These are phyloP conservation scores for Eurypyga helias DNA, from an alignment of 2,113 vertebrate genomes.

Conservation along the genomic window DNA sequence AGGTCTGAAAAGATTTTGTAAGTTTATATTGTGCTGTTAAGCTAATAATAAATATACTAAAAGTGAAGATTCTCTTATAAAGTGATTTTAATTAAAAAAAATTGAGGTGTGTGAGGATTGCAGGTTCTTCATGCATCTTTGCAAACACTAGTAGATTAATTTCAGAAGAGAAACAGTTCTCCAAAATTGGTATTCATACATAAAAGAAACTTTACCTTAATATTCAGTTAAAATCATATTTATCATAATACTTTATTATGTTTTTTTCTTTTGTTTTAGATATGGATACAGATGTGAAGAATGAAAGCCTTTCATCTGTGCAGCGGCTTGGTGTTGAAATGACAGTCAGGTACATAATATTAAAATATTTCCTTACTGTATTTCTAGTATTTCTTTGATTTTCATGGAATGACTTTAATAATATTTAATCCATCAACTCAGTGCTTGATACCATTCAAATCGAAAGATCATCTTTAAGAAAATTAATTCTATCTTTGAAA, in stretches of 20 bases:
- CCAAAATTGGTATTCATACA: slow-evolving; percentile 5
- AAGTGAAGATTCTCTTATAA: not conserved
- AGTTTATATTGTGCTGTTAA: not conserved
- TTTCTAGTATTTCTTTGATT: slow-evolving; percentile 55
- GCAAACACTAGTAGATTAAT: slow-evolving; percentile 1
- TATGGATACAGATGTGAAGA: slow-evolving; percentile 62
- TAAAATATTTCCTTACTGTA: slow-evolving; percentile 5
- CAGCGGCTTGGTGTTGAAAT: slow-evolving; percentile 83
- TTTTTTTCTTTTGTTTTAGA: slow-evolving; percentile 68
- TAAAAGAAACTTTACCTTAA: slow-evolving; percentile 43
- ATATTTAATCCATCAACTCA: slow-evolving; percentile 39
- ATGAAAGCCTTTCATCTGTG: slow-evolving; percentile 76
- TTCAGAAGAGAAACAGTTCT: slow-evolving; percentile 26
- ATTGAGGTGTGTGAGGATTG: not conserved
- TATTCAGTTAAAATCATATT: slow-evolving; percentile 46
- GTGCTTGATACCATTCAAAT: slow-evolving; percentile 41
- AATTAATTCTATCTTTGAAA: slow-evolving; percentile 22
- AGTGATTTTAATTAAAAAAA: not conserved
- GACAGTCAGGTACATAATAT: slow-evolving; percentile 78
- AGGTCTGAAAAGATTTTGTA: not conserved
- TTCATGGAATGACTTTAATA: slow-evolving; percentile 20
- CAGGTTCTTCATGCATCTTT: not conserved
- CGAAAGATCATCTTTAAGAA: slow-evolving; percentile 34
- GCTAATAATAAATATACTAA: not conserved
- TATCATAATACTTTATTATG: slow-evolving; percentile 26